Conservation (phyloP, 1,140 invertebrate genomes). For the Forficula auricularia region DNA sequence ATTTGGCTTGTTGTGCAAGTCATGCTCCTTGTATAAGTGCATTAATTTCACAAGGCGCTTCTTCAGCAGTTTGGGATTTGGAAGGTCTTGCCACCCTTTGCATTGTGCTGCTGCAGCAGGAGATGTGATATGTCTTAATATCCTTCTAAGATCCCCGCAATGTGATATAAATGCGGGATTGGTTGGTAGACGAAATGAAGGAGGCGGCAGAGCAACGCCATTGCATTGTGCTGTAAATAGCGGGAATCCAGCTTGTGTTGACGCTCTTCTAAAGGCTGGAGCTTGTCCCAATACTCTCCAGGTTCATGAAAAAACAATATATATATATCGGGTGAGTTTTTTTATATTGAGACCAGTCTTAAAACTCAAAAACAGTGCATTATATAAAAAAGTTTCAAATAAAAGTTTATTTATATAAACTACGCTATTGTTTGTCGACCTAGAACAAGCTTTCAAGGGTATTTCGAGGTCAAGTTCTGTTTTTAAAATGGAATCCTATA, state of each 20-base stretch:
- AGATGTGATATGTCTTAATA: conserved; percentile 33
- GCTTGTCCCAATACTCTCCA: conserved; percentile 61
- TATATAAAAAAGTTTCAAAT: too few species aligned
- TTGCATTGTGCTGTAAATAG: conserved; percentile 58
- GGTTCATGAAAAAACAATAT: too few species aligned
- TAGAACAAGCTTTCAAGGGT: too few species aligned
- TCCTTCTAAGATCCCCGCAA: conserved; percentile 37
- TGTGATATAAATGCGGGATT: conserved; percentile 59
- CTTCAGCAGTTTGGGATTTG: conserved; percentile 47
- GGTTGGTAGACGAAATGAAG: conserved; percentile 24
- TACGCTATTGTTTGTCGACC: too few species aligned
- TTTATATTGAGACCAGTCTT: conserved; percentile 3
- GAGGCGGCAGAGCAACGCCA: conserved; percentile 30
- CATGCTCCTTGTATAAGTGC: conserved; percentile 41
- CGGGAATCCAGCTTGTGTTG: conserved; percentile 46
- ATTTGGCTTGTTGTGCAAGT: conserved; percentile 54
- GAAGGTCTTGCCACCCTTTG: conserved; percentile 48
- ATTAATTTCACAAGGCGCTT: conserved; percentile 41
- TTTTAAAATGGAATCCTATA: too few species aligned
- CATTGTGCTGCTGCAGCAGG: conserved; percentile 55
- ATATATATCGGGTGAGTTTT: too few species aligned
- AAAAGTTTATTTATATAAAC: too few species aligned
- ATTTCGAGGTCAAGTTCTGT: too few species aligned
- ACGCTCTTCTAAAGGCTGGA: conserved; percentile 43
- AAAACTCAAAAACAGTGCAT: background rate